These are phyloP conservation scores for Actinopyga echinites DNA, from an alignment of 53 echinoderm and acorn worm genomes.

Conservation along the genomic window DNA sequence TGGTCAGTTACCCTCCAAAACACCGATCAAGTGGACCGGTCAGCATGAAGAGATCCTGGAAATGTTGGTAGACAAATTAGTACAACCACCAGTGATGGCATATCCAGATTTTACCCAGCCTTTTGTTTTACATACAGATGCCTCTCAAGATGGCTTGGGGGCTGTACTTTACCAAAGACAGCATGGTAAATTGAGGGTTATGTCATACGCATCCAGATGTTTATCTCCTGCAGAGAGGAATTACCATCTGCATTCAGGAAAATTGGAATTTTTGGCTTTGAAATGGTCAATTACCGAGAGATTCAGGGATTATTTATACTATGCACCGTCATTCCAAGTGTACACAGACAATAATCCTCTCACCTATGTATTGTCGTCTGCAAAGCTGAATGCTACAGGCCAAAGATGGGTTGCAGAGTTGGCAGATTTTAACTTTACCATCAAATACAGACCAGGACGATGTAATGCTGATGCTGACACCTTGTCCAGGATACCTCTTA, in stretches of 20 bases:
- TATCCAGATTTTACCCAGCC: conserved; percentile 49
- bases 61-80: conserved; percentile 22
- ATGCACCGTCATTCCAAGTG: conserved; percentile 36
- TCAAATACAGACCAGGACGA: conserved; percentile 57
- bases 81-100: conserved; percentile 55
- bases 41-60: conserved; percentile 22
- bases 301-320: conserved; percentile 50
- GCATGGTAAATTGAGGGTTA: conserved; percentile 54
- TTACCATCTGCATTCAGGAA: conserved; percentile 66
- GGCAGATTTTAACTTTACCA: conserved; percentile 54
- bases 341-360: conserved; percentile 54
- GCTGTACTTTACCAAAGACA: conserved; percentile 64
- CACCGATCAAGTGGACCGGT: conserved; percentile 30
- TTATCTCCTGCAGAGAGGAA: conserved; percentile 67
- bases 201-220: conserved; percentile 53
- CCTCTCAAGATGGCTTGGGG: conserved; percentile 61
- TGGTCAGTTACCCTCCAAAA: conserved; percentile 9
- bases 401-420: conserved; percentile 62
- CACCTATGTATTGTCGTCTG: conserved; percentile 42
- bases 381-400: conserved; percentile 50
- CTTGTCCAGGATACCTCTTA: conserved; percentile 43
- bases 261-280: conserved; percentile 46
- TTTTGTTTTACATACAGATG: conserved; percentile 59
- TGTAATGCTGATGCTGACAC: conserved; percentile 57
- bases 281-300: conserved; percentile 50